Percentiles rank a stretch among this genome's conserved stretches.
Conservation (phyloP, 2,113 vertebrate genomes). For the Sorex fumeus region DNA sequence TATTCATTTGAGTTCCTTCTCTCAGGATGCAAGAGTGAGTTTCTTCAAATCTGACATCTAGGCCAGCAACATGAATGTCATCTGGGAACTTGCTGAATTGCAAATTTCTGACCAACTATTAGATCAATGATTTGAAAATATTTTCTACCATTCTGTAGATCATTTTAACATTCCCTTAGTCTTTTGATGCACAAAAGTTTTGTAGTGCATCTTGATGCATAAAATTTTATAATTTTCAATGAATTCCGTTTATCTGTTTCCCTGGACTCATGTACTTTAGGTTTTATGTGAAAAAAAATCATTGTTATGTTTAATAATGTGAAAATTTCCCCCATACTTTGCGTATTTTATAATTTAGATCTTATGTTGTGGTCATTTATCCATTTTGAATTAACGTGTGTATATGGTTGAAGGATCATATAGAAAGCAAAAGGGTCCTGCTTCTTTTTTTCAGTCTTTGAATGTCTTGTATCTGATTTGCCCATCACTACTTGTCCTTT, state of each 20-base stretch:
- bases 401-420: not conserved
- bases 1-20: not conserved
- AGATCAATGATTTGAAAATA: conserved; percentile 13
- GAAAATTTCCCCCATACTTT: not conserved
- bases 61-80: not conserved
- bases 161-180: not conserved
- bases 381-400: conserved; percentile 20
- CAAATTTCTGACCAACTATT: conserved; percentile 1
- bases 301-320: not conserved
- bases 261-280: conserved; percentile 14
- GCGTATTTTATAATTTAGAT: not conserved
- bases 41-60: not conserved
- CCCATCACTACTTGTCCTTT: not conserved
- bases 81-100: conserved; percentile 16
- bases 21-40: not conserved
- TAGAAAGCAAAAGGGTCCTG: not conserved
- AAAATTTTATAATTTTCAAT: not conserved
- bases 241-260: not conserved
- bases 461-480: not conserved
- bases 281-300: not conserved
- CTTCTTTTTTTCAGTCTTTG: not conserved
- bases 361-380: not conserved
- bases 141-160: not conserved
- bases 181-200: not conserved
- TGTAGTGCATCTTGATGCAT: not conserved